Base-by-base conservation (phyloP, 2,113 vertebrate species). In the Corythoichthys intestinalis region DNA sequence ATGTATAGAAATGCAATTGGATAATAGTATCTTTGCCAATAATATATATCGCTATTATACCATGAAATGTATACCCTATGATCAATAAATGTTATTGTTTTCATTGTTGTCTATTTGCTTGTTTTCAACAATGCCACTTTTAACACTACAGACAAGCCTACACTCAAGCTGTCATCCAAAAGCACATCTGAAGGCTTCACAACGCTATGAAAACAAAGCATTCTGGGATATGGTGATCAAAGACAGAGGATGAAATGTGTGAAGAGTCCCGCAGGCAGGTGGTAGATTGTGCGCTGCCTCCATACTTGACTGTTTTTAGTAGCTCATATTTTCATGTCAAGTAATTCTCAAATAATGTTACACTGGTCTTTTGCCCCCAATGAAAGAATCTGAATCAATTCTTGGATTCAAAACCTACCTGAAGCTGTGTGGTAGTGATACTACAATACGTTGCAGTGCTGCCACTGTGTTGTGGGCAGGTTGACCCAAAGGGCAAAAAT, bases 1-100 rank as follows among this genome's bases (percentile, higher is more conserved):
- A 96, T 95, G 94, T 95, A 94, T 95, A 97, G 87, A 98, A 97
- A 98, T 94, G 93, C 94, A 94, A 96, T 95, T 95, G 94, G 95
- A 95, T 94, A 95, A 95, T 94, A 95, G 93, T 98, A 98, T 94
- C 94, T 95, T 98, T 97, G 92, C 94, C 91, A 94, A 95, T 95
- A 94, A 90, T 88, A 94, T 88, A 94, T 94, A 94, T 94, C 92
- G 94, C 91, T 92, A 93, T 96, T 92, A 93, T 93, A 95, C 93
- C 93, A 93, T 81, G 92, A 91, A 91, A 94, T 96, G 94, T 98
- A 92, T 93, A 93, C 92, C 84, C 91, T 93, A 90, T 92, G 80
- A 93, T 92, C 81, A 92, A 93, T 89, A 94, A 98, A 98, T 91
- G 92, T 97, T 90, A 86, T 91, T 96, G 94, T 96, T 96, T 93